Evolutionary conservation across 2,797 vertebrate species (phyloP), one percentile per base, ranked within the genome.

Genomic region (Megaceryle alcyon): DNA sequence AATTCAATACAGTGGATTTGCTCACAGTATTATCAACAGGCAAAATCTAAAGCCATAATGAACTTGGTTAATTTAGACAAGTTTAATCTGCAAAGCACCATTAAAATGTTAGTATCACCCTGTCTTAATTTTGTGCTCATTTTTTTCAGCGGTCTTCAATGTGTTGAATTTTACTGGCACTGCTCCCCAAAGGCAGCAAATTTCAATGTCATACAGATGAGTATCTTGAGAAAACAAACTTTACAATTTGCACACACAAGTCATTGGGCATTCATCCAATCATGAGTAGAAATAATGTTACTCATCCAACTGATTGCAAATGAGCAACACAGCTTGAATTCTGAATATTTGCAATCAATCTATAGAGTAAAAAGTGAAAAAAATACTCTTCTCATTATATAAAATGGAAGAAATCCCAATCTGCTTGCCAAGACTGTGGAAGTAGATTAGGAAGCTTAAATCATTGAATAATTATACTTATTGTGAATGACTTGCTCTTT

Each of bases 331-430:
- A 95, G 95, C 95, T 96, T 97, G 92, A 94, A 95, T 96, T 88
- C 75, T 96, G 94, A 97, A 96, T 97, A 97, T 96, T 95, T 97
- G 95, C 95, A 96, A 97, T 97, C 95, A 97, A 91, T 94, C 88
- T 86, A 96, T 92, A 90, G 91, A 96, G 83, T 82, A 92, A 92
- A 86, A 92, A 88, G 72, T 86, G 66, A 84, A 90, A 92, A 95
- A 97, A 95, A 75, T 17, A 48, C 70, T 92, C 83, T 66, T 85
- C 83, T 96, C 91, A 88, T 97, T 96, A 96, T 54, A 95, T 73
- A 90, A 96, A 96, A 94, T 94, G 80, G 90, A 96, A 96, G 80
- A 94, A 95, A 93, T 93, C 91, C 93, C 60, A 89, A 65, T 95
- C 88, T 96, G 94, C 96, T 96, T 97, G 94, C 82, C 86, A 96